Conservation (phyloP, 2,888 invertebrate genomes). For the Argynnis bischoffii region DNA sequence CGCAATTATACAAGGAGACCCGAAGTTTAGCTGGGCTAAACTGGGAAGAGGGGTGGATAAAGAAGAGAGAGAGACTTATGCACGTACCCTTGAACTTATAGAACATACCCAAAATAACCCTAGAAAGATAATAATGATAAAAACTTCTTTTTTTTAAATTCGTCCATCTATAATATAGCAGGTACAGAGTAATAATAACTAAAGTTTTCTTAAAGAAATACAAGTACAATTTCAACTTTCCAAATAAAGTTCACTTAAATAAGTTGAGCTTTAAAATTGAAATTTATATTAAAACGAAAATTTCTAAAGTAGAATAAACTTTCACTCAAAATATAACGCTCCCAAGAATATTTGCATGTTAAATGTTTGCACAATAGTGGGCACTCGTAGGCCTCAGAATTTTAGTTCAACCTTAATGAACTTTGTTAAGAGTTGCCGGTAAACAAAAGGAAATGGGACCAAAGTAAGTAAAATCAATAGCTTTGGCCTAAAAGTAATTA, state of each 20-base stretch:
- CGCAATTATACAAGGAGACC: no score
- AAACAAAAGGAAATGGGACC: slow-evolving; percentile 13
- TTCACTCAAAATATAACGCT: slow-evolving; percentile 18
- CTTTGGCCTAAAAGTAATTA: neutral
- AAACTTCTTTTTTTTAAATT: no score
- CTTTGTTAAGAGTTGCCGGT: slow-evolving; percentile 29
- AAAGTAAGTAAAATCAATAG: slow-evolving; percentile 17
- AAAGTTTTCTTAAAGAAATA: no score
- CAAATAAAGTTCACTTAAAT: neutral
- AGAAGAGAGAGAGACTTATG: no score
- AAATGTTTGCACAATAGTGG: slow-evolving; percentile 28
- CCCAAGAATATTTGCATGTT: slow-evolving; percentile 25
- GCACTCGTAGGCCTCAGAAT: slow-evolving; percentile 26
- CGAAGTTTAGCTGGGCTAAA: no score
- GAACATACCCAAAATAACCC: no score
- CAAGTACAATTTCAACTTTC: no score
- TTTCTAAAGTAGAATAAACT: slow-evolving; percentile 2
- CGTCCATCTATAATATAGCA: no score
- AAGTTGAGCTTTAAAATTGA: neutral
- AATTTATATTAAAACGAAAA: slow-evolving; percentile 6
- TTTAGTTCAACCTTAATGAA: slow-evolving; percentile 30
- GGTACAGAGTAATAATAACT: no score
- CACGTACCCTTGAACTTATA: no score
- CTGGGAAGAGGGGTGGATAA: no score
- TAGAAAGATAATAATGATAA: no score